Base-by-base conservation (phyloP, 2,888 invertebrate genomes). In the Plagiodera versicolora region DNA sequence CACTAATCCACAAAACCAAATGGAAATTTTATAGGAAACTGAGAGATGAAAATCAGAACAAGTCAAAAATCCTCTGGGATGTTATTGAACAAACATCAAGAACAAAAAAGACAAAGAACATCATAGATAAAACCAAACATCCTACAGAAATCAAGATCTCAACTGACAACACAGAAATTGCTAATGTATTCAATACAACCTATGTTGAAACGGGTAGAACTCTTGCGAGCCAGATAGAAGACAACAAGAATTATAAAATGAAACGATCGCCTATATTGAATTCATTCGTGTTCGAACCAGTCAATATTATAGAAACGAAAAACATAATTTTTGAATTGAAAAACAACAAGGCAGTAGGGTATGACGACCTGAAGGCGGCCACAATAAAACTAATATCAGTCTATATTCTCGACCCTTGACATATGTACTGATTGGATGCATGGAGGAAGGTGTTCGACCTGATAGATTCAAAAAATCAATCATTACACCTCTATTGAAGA, bases 321-420 rank as follows among this genome's bases (percentile, higher is more conserved):
- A 47, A 17, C 47, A 47, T 18, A 19, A 47, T 47, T 47, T 47
- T 47, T n/a, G n/a, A n/a, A n/a, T n/a, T n/a, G n/a, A n/a, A n/a
- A n/a, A n/a, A n/a, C n/a, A n/a, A n/a, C n/a, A n/a, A n/a, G n/a
- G n/a, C n/a, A n/a, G n/a, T n/a, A n/a, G n/a, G n/a, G n/a, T n/a
- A n/a, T n/a, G n/a, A n/a, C n/a, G n/a, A n/a, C n/a, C n/a, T n/a
- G n/a, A n/a, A n/a, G n/a, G n/a, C n/a, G n/a, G n/a, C n/a, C n/a
- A n/a, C n/a, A n/a, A n/a, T n/a, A n/a, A n/a, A n/a, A n/a, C n/a
- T n/a, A n/a, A n/a, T n/a, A n/a, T n/a, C n/a, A n/a, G n/a, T n/a
- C n/a, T n/a, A n/a, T n/a, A n/a, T n/a, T n/a, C n/a, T n/a, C n/a
- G n/a, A n/a, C n/a, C n/a, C n/a, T n/a, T n/a, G n/a, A n/a, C n/a